A percentile compares a stretch with the other conserved stretches of the same genome.
Conservation (phyloP, 2,113 vertebrate species). For the Apaloderma vittatum region DNA sequence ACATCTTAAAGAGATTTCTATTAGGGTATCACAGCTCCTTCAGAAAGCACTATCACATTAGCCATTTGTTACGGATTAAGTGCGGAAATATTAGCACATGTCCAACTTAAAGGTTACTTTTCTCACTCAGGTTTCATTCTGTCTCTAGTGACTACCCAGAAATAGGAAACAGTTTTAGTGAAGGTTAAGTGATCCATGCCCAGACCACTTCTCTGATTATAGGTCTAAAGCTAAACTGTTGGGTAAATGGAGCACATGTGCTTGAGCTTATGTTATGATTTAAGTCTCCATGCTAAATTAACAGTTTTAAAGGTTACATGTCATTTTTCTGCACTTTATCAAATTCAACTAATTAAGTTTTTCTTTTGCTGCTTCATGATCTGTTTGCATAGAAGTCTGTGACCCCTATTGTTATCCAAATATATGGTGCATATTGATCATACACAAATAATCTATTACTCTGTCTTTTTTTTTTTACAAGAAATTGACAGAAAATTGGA, state of each 20-base stretch:
- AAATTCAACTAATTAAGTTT: background rate
- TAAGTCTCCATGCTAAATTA: background rate
- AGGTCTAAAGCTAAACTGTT: background rate
- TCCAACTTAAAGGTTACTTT: background rate
- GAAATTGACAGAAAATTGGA: background rate
- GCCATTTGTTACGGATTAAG: background rate
- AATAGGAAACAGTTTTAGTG: background rate
- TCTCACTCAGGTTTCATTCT: background rate
- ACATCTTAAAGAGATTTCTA: background rate
- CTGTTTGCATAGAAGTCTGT: background rate
- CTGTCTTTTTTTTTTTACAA: background rate
- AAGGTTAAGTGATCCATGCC: background rate
- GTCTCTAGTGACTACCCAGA: background rate
- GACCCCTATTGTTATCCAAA: background rate
- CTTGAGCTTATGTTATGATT: background rate
- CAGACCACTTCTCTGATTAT: background rate
- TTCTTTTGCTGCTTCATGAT: background rate
- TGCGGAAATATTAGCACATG: background rate
- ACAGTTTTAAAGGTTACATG: background rate
- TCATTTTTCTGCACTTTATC: background rate
- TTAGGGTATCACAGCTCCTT: background rate
- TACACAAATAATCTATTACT: background rate
- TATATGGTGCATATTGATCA: background rate
- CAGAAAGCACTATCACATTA: background rate
- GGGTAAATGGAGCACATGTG: background rate